phyloP scores from a whole-genome alignment of 2,113 vertebrate species.

The Crotalus tigris region DNA sequence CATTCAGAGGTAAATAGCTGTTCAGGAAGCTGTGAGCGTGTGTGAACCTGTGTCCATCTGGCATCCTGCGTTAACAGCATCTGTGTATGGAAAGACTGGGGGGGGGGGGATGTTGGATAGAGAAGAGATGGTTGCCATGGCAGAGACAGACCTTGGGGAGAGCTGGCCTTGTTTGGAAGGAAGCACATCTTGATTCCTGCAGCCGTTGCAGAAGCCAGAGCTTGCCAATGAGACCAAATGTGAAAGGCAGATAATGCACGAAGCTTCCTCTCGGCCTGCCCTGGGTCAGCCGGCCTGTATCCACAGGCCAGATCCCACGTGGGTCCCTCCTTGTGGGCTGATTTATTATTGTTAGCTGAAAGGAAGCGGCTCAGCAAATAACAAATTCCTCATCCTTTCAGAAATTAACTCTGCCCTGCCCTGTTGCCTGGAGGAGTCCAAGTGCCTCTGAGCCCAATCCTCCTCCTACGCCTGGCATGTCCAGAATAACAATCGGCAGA shows the following conservation, averaged over 20 bases:
- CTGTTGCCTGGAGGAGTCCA: not conserved
- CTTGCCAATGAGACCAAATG: slow-evolving; percentile 35
- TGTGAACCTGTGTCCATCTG: not conserved
- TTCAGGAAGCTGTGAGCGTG: not conserved
- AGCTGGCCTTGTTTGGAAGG: not conserved
- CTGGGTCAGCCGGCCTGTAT: not conserved
- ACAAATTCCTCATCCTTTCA: slow-evolving; percentile 6
- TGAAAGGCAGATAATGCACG: slow-evolving; percentile 39
- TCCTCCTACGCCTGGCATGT: not conserved
- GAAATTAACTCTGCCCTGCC: slow-evolving; percentile 46
- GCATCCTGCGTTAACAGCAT: not conserved
- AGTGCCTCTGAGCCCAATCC: not conserved
- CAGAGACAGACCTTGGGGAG: not conserved
- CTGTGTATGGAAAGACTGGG: not conserved
- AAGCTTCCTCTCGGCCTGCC: slow-evolving; percentile 25
- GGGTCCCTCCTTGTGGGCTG: slow-evolving; percentile 13
- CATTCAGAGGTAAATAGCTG: not conserved
- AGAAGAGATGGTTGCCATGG: not conserved
- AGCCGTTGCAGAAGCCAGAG: not conserved
- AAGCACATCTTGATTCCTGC: fast-evolving
- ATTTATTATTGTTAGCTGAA: slow-evolving; percentile 13
- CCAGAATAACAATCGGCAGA: not conserved
- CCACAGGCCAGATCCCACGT: not conserved
- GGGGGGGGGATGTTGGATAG: not conserved
- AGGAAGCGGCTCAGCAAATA: slow-evolving; percentile 50